phyloP scores from a whole-genome alignment of 2,888 invertebrate genomes.

The Miltochrista miniata region DNA sequence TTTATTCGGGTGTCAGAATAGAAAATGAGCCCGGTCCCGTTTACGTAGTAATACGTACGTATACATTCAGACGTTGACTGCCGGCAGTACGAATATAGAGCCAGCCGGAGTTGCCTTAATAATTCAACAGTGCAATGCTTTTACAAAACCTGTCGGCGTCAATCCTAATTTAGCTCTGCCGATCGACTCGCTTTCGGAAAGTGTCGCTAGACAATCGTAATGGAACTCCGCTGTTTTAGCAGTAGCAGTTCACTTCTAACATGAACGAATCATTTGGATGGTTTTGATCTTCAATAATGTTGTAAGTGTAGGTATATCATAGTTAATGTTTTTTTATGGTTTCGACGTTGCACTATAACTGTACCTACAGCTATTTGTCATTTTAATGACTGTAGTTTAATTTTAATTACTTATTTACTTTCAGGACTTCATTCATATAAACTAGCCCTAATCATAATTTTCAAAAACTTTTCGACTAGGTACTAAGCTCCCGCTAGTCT shows the following conservation, averaged over 20 bases:
- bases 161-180: constrained; percentile 78
- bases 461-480: no score
- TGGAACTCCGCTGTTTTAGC: constrained; percentile 74
- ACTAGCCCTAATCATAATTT: no score
- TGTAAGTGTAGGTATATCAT: constrained; percentile 16
- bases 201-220: constrained; percentile 79
- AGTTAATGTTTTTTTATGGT: no score
- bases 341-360: no score
- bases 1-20: constrained; percentile 79
- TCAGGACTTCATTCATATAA: no score
- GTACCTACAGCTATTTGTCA: no score
- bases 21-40: constrained; percentile 71
- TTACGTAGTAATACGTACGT: constrained; percentile 65
- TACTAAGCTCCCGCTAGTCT: no score
- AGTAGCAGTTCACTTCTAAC: constrained; percentile 40
- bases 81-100: constrained; percentile 74
- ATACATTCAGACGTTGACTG: constrained; percentile 55
- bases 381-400: no score
- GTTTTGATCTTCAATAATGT: constrained; percentile 5
- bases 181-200: constrained; percentile 78
- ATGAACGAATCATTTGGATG: constrained; percentile 30
- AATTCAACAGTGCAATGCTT: constrained; percentile 84
- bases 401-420: no score
- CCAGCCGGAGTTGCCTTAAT: constrained; percentile 77
- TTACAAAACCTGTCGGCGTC: constrained; percentile 83